Conservation (phyloP, 2,888 invertebrate genomes). For the Rotaria macrura region DNA sequence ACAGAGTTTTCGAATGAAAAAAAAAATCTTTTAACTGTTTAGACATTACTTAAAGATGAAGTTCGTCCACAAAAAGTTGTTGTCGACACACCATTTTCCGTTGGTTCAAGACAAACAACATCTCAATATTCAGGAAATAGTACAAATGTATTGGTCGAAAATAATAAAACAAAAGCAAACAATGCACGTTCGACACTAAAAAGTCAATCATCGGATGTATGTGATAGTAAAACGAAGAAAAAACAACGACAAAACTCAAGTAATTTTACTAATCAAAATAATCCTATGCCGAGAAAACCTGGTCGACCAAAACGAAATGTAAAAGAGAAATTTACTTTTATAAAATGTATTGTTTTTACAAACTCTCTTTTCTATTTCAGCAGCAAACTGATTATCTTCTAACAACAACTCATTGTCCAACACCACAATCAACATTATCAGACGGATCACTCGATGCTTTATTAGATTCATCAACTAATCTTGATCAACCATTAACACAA, state of each 20-base stretch:
- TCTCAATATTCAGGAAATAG: neutral
- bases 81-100: neutral
- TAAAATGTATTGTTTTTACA: no score
- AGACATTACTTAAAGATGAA: constrained; percentile 7
- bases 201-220: neutral
- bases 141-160: neutral
- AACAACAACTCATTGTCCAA: neutral
- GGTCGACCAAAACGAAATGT: neutral
- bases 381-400: neutral
- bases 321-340: neutral
- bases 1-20: no score
- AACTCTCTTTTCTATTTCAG: neutral
- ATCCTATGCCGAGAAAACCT: neutral
- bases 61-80: constrained; percentile 14
- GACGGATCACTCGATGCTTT: neutral
- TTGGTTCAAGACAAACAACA: neutral
- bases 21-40: neutral
- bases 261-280: neutral
- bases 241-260: neutral
- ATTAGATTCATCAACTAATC: neutral
- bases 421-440: neutral
- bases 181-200: neutral
- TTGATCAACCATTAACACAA: neutral
- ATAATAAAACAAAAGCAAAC: neutral
- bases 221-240: neutral